phyloP scores from a whole-genome alignment of 2,113 vertebrate genomes.

The Lonchura striata region DNA sequence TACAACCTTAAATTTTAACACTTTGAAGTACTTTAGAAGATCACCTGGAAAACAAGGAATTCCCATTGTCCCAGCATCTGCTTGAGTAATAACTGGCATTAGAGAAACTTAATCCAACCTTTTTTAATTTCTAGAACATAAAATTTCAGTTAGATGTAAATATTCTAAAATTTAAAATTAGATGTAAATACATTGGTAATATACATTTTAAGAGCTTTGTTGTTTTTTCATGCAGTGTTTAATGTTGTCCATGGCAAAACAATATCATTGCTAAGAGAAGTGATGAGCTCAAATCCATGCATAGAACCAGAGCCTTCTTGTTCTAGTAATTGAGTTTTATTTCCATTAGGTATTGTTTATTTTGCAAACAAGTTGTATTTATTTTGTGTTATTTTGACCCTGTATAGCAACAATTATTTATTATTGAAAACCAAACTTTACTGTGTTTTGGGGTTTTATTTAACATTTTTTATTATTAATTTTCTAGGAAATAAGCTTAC shows the following conservation, averaged over 20 bases:
- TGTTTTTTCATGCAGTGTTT: background rate
- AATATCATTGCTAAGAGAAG: background rate
- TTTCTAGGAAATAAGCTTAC: background rate
- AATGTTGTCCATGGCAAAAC: background rate
- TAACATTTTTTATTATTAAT: background rate
- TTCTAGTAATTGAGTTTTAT: background rate
- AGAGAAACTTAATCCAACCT: background rate
- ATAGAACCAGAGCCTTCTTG: background rate
- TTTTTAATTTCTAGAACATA: background rate
- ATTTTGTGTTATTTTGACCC: background rate
- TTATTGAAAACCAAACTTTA: background rate
- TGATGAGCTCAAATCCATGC: background rate
- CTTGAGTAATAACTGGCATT: background rate
- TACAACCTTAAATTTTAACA: background rate
- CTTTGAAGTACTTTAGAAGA: background rate
- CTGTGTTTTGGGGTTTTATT: background rate
- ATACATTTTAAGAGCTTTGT: background rate
- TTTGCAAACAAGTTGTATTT: background rate
- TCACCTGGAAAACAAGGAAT: background rate
- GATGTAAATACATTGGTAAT: background rate
- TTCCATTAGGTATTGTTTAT: background rate
- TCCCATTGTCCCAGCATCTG: accelerated
- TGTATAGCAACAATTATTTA: background rate
- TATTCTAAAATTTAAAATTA: background rate
- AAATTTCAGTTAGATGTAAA: no score